Evolutionary conservation across 1,140 invertebrate species (phyloP), one percentile per base, ranked within the genome.

Genomic region (Hylaeus volcanicus): DNA sequence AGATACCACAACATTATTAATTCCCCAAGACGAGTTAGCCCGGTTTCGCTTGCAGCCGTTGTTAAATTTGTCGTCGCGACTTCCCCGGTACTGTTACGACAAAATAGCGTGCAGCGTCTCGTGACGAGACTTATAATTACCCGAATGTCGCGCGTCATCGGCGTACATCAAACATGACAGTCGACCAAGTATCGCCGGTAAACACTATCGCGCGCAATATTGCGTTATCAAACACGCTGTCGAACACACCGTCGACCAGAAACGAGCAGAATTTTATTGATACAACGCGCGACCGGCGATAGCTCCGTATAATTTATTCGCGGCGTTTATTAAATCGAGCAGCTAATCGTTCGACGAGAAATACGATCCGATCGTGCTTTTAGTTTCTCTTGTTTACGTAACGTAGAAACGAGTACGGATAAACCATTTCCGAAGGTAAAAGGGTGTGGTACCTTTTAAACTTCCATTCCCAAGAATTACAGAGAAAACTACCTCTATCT

Each of bases 71-170:
- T 12, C 45, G 65, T 14, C 65, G 3, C 64, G 64, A 76, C 64
- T 76, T 66, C 1, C 1, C 39, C 26, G 2, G 43, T 60, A 69
- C 43, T 41, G 41, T 70, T 39, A 51, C 51, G 64, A 56, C 37
- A 43, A 41, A 48, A 66, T 12, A 69, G 37, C 60, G 58, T 60
- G 64, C 55, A 51, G 41, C 43, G 39, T 39, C 48, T 39, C 37
- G 12, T 51, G 48, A 69, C 65, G 39, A 37, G 43, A 70, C 43
- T 77, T 77, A 39, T 70, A 77, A 77, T 77, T 77, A 51, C 65
- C 43, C 2, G 53, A 60, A 8, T 14, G 53, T 6, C 70, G 15
- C 53, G n/a, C 65, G 58, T 70, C 43, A 77, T 69, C 51, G 15
- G 39, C 39, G 12, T 8, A 41, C 39, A 8, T 14, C 8, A 12